Base-by-base conservation (phyloP, 2,113 vertebrate species). In the Dipodomys spectabilis region DNA sequence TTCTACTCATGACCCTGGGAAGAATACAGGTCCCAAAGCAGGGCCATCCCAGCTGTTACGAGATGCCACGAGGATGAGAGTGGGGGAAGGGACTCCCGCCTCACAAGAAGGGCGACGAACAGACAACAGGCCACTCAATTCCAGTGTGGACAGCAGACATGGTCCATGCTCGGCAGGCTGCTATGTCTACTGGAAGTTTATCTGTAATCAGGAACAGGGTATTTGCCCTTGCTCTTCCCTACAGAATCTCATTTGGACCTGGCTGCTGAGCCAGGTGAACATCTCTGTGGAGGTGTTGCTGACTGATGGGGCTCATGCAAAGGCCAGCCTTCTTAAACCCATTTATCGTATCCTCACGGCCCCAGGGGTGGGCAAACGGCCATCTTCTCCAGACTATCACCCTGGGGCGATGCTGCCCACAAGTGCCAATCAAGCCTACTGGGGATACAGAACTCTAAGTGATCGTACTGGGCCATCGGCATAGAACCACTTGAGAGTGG, bases 111-210 rank as follows among this genome's bases (percentile, higher is more conserved):
- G 71, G 44, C 25, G 25, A 87, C 28, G 28, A 28, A 87, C 12
- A 82, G 23, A 74, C n/a, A 67, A 11, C 44, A 64, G n/a, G 44
- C 27, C 25, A 74, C 32, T 25, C 15, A 71, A 32, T 49, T 86
- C 53, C 32, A 79, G 44, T 75, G 15, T 7, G 80, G 28, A 23
- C 12, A 49, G 44, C 32, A 39, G 23, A 28, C 62, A 87, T 12
- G 18, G 25, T 45, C 72, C 22, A 25, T 13, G 23, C 13, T 44
- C 16, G 44, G 77, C 19, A 89, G 75, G 45, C 16, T 0, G 4
- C n/a, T 2, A 5, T 28, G 32, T 64, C 13, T 0, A 0, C 12
- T 0, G 16, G 74, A 75, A 30, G 35, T 16, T 53, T 0, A 7
- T 49, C 16, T 13, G n/a, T 57, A 30, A 23, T 0, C 0, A 64